Evolutionary conservation across 2,797 vertebrate genomes (phyloP), one percentile per base, ranked within the genome.

Genomic region (Molossus alvarezi): DNA sequence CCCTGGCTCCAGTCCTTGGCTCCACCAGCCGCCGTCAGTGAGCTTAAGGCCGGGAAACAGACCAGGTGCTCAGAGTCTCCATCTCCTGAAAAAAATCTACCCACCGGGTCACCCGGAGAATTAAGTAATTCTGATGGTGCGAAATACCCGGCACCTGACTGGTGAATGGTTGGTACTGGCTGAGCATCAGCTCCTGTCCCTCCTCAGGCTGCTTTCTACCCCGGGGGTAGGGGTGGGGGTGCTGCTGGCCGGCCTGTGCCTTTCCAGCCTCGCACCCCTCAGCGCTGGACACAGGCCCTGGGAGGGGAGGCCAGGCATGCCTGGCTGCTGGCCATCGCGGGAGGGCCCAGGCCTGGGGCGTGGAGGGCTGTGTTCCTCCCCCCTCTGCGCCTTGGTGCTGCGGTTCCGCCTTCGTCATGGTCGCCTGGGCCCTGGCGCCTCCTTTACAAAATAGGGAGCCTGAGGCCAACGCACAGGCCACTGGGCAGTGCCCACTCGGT

Each of bases 401-500:
- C 7, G 29, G 51, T 12, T 48, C 11, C 9, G 0, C 29, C 62
- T 12, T 6, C 13, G 33, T 6, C 41, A 45, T 45, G 1, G 6
- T 91, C 51, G 1, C 21, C 65, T 21, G 48, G 85, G 67, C 69
- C 48, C 69, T 1, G 55, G 37, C 55, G 45, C 29, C 37, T 71
- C 13, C 1, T 9, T 51, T 20, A 45, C 41, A 45, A 6, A 1
- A 72, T 1, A 48, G 12, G 55, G 60, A 29, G 25, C 45, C 37
- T n/a, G 57, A 91, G 65, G n/a, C 67, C 1, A 2, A 33, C 3
- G 33, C 2, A 2, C 4, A 0, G 1, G 55, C 53, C n/a, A 7
- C 37, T 0, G 2, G 20, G n/a, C 57, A 48, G 64, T 17, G 11
- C 25, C 1, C 17, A n/a, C 3, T 1, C 9, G 21, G 65, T 0